Base-by-base conservation (phyloP, 1,140 invertebrate genomes). In the Drosophila seguyi region DNA sequence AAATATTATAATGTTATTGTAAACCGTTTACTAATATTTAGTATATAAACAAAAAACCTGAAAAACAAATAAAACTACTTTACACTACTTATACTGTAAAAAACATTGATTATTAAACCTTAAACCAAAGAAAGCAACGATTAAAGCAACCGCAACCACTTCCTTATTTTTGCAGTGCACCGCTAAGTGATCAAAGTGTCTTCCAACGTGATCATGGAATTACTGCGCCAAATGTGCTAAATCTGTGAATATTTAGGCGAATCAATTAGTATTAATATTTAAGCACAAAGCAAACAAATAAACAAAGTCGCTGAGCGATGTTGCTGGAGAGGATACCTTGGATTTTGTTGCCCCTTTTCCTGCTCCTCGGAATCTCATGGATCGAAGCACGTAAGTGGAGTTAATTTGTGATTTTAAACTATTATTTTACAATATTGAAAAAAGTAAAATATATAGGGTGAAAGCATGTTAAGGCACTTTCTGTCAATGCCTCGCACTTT, bases 171-270 rank as follows among this genome's bases (percentile, higher is more conserved):
- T 71, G 0, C 68, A 72, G 68, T 72, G 68, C 66, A 58, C 4
- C 68, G 66, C 65, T 58, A 72, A 72, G 66, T 69, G 50, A 69
- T 41, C 63, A 38, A 56, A 68, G 50, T 59, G 53, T 48, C 66
- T 71, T 41, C 52, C 68, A 41, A 25, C 68, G 68, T 71, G 66
- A 72, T n/a, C 66, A 72, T 72, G 68, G 68, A 68, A 58, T 71
- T 59, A 58, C 50, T 58, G 29, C 3, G n/a, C 36, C 68, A 48
- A 58, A 72, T 58, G 68, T 72, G 68, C 57, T 72, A 72, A 72
- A n/a, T 58, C 31, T 71, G 31, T 68, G 25, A 72, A 58, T 41
- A 71, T 72, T 66, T 66, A 58, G 42, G 27, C 20, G 42, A 27
- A 39, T 71, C 22, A 22, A 72, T 58, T 71, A 58, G 68, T 48